Evolutionary conservation across 2,797 vertebrate genomes (phyloP).

Genomic region (Clarias laeviceps): DNA sequence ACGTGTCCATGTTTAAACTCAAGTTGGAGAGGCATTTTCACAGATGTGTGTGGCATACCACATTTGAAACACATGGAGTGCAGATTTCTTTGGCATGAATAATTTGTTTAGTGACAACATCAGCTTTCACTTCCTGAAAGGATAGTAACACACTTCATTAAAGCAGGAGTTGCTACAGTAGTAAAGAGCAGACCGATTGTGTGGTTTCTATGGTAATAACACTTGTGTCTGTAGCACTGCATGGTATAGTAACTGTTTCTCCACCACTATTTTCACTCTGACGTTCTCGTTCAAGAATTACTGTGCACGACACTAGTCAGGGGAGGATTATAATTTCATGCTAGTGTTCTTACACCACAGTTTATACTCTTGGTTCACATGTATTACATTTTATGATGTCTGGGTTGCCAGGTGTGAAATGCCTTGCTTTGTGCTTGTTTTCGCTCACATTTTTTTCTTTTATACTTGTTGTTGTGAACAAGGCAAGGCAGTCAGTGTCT

Average conservation of each 20-base stretch:
- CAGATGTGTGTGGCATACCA: slow-evolving; percentile 23
- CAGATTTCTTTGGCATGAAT: not conserved
- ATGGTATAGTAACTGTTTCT: not conserved
- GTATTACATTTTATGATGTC: slow-evolving; percentile 47
- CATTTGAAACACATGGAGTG: slow-evolving; percentile 27
- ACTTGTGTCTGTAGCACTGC: slow-evolving; percentile 15
- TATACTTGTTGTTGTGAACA: slow-evolving; percentile 57
- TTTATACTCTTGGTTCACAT: not conserved
- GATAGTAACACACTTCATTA: slow-evolving; percentile 25
- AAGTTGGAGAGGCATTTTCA: not conserved
- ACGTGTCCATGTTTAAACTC: slow-evolving; percentile 11
- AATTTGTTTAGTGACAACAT: slow-evolving; percentile 15
- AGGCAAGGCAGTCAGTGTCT: slow-evolving; percentile 21
- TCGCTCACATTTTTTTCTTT: slow-evolving; percentile 45
- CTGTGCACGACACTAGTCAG: too few relatives aligned
- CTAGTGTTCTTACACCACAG: not conserved
- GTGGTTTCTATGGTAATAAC: slow-evolving; percentile 43
- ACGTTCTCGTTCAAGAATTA: not conserved
- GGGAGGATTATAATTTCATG: not conserved
- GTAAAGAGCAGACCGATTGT: slow-evolving; percentile 29
- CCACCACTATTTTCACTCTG: not conserved
- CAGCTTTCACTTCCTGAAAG: slow-evolving; percentile 9
- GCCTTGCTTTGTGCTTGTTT: slow-evolving; percentile 22
- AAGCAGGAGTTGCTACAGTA: not conserved
- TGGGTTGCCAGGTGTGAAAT: slow-evolving; percentile 22